phyloP scores from a whole-genome alignment of 1,140 invertebrate genomes.

The Planococcus citri region DNA sequence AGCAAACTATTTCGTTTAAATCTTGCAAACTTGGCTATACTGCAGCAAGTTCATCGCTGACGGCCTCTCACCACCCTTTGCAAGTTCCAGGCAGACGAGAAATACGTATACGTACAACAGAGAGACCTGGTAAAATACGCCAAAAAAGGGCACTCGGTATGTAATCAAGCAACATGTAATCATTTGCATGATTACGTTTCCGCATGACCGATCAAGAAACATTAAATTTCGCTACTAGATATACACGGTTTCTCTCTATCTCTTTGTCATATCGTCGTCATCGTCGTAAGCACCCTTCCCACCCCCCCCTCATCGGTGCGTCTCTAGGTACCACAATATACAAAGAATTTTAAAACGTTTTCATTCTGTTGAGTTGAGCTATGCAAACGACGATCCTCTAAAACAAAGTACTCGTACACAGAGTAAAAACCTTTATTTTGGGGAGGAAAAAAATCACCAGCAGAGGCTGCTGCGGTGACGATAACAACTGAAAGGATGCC shows the following conservation, averaged over 20 bases:
- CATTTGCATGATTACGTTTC: conserved; percentile 18
- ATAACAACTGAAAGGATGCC: neutral
- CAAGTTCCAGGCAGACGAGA: too few species aligned
- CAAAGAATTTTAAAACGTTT: too few species aligned
- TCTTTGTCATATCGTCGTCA: too few species aligned
- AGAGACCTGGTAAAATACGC: too few species aligned
- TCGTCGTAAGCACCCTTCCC: too few species aligned
- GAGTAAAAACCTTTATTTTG: neutral
- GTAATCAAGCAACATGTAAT: conserved; percentile 18
- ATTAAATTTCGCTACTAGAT: neutral
- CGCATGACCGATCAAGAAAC: conserved; percentile 15
- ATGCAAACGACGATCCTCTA: too few species aligned
- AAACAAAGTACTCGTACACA: too few species aligned
- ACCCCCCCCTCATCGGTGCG: too few species aligned
- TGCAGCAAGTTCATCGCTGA: neutral
- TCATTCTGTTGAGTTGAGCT: too few species aligned
- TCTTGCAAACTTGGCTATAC: neutral
- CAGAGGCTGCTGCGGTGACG: too few species aligned
- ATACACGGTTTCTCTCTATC: neutral
- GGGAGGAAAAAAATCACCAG: neutral
- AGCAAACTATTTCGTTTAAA: neutral
- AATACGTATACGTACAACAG: too few species aligned
- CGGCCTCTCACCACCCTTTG: neutral
- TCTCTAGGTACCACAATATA: too few species aligned
- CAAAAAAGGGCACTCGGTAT: neutral